These are phyloP conservation scores for Notospermus geniculatus DNA, from an alignment of 1,140 invertebrate genomes.

Conservation along the genomic window DNA sequence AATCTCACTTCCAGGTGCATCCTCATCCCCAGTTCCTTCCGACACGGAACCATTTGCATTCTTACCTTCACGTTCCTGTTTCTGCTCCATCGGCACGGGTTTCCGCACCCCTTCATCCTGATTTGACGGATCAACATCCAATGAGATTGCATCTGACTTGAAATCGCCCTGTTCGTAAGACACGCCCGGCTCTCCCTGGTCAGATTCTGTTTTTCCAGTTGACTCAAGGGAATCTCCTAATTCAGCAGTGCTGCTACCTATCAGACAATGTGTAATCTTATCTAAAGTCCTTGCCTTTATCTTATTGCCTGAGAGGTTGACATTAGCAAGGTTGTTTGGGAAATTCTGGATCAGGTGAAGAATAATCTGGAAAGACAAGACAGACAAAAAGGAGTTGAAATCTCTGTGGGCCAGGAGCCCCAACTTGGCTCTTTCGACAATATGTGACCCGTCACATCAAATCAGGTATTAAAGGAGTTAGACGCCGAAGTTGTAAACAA, in stretches of 20 bases:
- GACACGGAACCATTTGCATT: too few relatives aligned
- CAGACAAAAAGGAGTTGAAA: too few relatives aligned
- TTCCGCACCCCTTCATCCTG: neutral
- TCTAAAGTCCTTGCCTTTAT: constrained; percentile 7
- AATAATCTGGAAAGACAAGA: constrained; percentile 13
- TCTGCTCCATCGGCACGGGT: neutral
- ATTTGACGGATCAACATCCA: neutral
- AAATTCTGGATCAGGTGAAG: constrained; percentile 11
- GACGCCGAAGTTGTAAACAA: too few relatives aligned
- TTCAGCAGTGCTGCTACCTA: neutral
- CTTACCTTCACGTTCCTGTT: neutral
- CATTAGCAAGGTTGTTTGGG: constrained; percentile 6
- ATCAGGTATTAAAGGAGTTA: too few relatives aligned
- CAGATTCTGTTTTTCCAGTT: neutral
- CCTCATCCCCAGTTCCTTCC: neutral
- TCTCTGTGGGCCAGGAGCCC: too few relatives aligned
- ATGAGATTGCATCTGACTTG: neutral
- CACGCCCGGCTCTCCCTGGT: neutral
- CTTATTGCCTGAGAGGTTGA: constrained; percentile 8
- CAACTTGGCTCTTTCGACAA: too few relatives aligned
- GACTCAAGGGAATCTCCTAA: neutral
- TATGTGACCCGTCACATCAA: too few relatives aligned
- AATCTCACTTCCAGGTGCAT: constrained; percentile 1
- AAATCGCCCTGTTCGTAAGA: neutral
- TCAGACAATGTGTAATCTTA: constrained; percentile 9